A percentile compares a stretch with the other conserved stretches of the same genome.
Conservation (phyloP, 2,797 vertebrate genomes). For the Petrocephalus schoutedeni region DNA sequence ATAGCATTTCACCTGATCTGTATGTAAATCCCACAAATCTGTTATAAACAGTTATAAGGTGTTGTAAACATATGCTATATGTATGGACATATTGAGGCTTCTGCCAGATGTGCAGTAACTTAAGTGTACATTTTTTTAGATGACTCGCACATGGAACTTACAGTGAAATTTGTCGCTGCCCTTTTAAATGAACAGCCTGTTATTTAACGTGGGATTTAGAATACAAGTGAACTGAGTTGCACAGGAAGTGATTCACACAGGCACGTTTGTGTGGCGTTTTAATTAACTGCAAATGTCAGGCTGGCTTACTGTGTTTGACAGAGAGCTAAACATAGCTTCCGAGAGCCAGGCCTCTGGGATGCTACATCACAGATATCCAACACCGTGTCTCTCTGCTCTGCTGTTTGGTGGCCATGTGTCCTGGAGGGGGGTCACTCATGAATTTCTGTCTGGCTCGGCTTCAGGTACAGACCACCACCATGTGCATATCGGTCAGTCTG, state of each 20-base stretch:
- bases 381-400: neutral
- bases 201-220: neutral
- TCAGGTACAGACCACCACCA: constrained; percentile 96
- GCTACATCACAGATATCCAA: neutral
- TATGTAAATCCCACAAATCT: neutral
- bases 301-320: neutral
- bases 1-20: neutral
- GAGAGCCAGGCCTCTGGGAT: neutral
- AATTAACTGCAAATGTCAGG: neutral
- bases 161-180: neutral
- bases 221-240: neutral
- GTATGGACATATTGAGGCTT: neutral
- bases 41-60: neutral
- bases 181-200: neutral
- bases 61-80: neutral
- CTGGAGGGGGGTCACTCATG: neutral
- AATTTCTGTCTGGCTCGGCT: neutral
- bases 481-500: constrained; percentile 98
- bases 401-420: neutral
- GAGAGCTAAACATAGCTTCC: neutral
- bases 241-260: neutral
- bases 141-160: neutral
- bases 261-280: neutral
- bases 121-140: neutral
- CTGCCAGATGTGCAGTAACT: neutral